Evolutionary conservation across 1,140 invertebrate genomes (phyloP), one percentile per base, ranked within the genome.

Genomic region (Druon quercuslanigerum): DNA sequence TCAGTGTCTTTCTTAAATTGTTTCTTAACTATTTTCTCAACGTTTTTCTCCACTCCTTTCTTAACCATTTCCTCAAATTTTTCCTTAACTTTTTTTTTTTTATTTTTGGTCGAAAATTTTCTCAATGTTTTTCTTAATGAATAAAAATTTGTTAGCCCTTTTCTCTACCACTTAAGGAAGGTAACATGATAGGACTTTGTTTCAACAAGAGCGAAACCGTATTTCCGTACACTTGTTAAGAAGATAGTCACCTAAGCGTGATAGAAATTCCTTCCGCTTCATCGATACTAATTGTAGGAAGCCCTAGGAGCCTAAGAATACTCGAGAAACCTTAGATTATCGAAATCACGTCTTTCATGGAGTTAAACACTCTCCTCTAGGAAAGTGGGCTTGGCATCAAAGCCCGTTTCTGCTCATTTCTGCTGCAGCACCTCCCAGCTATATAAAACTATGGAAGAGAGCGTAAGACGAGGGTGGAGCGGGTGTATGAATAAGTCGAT

Each of bases 401-500:
- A 66, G 60, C 60, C 60, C 25, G 13, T 66, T 46, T 46, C 40
- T 46, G 6, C 40, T 11, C 40, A 46, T 46, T 66, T 66, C 60
- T 66, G 25, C 25, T 66, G 14, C 25, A 66, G 60, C 60, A 66
- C 60, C 60, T 66, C 60, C 20, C n/a, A 19, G 20, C 60, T 25
- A 40, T 13, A 25, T 66, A 33, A 25, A 66, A 66, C 25, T 33
- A 11, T 13, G 60, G 14, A 25, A 14, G 33, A 70, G 60, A 70
- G 40, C 8, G 40, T 46, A 13, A 40, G 60, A n/a, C 13, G 78
- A 74, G 77, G 81, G 78, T 77, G 78, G 80, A 81, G 81, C 81
- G 81, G 82, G 82, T 85, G 82, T 87, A 88, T 87, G 87, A 87
- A 88, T 87, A 88, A 88, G 87, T 88, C 87, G 87, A 88, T 88